A percentile compares a stretch with the other conserved stretches of the same genome.
These are phyloP conservation scores for Chamaea fasciata DNA, from an alignment of 2,113 vertebrate genomes.

Conservation along the genomic window DNA sequence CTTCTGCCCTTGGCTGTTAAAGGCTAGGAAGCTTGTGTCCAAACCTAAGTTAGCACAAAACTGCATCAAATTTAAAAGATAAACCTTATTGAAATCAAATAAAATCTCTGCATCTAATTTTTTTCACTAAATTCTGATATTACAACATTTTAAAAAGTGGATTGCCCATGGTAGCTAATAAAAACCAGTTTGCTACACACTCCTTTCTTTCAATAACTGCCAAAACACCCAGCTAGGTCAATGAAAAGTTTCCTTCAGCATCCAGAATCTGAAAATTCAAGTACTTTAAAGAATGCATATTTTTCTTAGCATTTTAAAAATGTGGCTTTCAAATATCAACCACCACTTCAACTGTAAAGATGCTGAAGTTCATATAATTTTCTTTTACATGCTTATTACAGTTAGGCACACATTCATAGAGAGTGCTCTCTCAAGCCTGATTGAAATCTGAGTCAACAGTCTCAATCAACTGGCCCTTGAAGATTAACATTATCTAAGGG, in stretches of 20 bases:
- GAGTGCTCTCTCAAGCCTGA: not conserved
- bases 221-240: not conserved
- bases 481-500: not conserved
- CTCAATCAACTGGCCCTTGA: not conserved
- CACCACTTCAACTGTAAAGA: not conserved
- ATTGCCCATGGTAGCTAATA: not conserved
- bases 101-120: not conserved
- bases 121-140: not conserved
- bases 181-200: not conserved
- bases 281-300: fast-evolving
- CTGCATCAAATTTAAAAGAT: not conserved
- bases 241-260: not conserved
- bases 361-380: not conserved
- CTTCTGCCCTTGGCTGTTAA: not conserved
- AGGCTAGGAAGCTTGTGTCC: not conserved
- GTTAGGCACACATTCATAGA: not conserved
- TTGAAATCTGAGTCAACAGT: not conserved
- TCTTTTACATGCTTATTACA: not conserved
- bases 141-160: not conserved
- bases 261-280: not conserved
- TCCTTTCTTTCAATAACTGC: not conserved
- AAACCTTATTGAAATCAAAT: not conserved
- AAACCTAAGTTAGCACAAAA: not conserved
- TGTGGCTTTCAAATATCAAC: not conserved
- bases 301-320: not conserved